These are phyloP conservation scores for Torymus tubicola DNA, from an alignment of 2,888 invertebrate genomes.

Conservation along the genomic window DNA sequence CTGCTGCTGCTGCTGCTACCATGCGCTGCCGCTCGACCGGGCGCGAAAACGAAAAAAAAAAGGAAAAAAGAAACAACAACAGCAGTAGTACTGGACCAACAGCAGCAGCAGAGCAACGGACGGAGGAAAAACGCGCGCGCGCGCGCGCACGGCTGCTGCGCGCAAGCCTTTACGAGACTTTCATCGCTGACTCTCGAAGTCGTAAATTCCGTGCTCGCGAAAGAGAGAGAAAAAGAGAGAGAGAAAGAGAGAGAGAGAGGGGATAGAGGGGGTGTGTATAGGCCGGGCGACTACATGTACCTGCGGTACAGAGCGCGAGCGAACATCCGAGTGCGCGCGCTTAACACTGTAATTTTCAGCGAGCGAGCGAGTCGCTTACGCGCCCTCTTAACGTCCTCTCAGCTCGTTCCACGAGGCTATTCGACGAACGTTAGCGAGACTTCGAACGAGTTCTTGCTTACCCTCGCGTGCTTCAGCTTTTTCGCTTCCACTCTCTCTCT, in stretches of 20 bases:
- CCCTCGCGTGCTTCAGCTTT: slow-evolving; percentile 41
- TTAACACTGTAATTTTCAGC: slow-evolving; percentile 71
- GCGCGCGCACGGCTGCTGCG: slow-evolving; percentile 19
- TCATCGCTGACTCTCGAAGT: slow-evolving; percentile 69
- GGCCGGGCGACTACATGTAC: slow-evolving; percentile 58
- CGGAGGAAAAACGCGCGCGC: slow-evolving; percentile 49
- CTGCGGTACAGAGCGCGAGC: slow-evolving; percentile 57
- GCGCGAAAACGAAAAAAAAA: slow-evolving; percentile 47
- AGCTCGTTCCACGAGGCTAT: slow-evolving; percentile 41
- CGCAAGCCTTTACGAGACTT: slow-evolving; percentile 67
- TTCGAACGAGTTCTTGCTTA: slow-evolving; percentile 39
- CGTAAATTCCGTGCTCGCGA: slow-evolving; percentile 65
- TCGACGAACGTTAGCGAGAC: slow-evolving; percentile 22
- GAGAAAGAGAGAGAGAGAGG: background rate
- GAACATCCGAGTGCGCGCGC: slow-evolving; percentile 61
- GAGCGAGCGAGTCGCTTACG: slow-evolving; percentile 32
- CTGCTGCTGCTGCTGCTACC: slow-evolving; percentile 1
- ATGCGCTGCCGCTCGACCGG: slow-evolving; percentile 9
- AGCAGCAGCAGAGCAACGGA: background rate
- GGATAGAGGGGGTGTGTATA: background rate
- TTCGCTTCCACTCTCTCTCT: slow-evolving; percentile 23
- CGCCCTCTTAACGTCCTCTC: slow-evolving; percentile 53
- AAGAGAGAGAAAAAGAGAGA: slow-evolving; percentile 5
- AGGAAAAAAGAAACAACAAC: slow-evolving; percentile 26
- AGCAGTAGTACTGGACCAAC: background rate